A percentile compares a stretch with the other conserved stretches of the same genome.
Conservation (phyloP, 1,140 invertebrate species). For the Formica selysi region DNA sequence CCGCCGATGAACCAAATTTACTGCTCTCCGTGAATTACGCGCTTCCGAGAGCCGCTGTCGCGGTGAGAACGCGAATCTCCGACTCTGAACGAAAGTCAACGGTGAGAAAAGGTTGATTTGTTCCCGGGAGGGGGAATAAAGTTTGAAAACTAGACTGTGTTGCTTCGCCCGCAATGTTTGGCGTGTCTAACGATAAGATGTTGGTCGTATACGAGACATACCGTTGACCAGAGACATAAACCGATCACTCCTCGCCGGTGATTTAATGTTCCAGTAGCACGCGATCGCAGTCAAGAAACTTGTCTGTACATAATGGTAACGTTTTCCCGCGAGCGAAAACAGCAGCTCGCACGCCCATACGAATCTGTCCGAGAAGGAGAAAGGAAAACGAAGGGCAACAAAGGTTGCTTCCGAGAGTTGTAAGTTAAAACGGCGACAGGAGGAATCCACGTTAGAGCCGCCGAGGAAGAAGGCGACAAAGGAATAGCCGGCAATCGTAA, state of each 20-base stretch:
- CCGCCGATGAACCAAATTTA: constrained; percentile 24
- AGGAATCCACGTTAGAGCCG: constrained; percentile 60
- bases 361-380: constrained; percentile 29
- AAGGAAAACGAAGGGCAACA: constrained; percentile 21
- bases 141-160: neutral
- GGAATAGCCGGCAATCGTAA: constrained; percentile 80
- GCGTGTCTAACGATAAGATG: neutral
- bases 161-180: neutral
- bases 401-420: constrained; percentile 61
- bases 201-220: neutral
- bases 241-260: neutral
- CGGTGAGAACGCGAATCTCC: neutral
- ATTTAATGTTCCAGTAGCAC: constrained; percentile 21
- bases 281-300: constrained; percentile 14
- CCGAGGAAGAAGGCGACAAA: constrained; percentile 68
- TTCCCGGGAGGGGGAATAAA: neutral
- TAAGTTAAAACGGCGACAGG: constrained; percentile 68
- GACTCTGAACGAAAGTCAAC: neutral
- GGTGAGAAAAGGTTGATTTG: neutral
- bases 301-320: constrained; percentile 10
- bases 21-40: constrained; percentile 19
- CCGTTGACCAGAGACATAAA: neutral
- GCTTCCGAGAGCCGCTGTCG: neutral
- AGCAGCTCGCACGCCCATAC: constrained; percentile 39
- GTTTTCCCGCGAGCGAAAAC: constrained; percentile 56